Conservation (phyloP, 2,797 vertebrate genomes). For the Spea hammondii region DNA sequence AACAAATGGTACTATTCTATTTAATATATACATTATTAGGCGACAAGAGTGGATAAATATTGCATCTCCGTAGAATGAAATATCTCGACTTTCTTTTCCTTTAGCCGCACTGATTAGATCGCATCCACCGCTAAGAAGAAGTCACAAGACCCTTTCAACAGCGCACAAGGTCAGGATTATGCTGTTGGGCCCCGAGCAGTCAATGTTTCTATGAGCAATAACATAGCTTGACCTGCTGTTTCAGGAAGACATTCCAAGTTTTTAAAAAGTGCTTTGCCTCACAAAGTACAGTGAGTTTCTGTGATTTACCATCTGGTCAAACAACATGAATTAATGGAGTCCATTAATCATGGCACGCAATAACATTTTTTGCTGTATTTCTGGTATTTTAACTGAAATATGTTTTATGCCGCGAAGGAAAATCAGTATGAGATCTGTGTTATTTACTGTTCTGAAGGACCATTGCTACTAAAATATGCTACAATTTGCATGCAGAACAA, state of each 20-base stretch:
- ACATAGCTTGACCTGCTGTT: slow-evolving; percentile 56
- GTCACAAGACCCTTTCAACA: background rate
- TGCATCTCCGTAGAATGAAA: too few relatives aligned
- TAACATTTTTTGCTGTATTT: slow-evolving; percentile 40
- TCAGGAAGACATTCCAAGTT: slow-evolving; percentile 51
- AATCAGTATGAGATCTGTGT: slow-evolving; percentile 54
- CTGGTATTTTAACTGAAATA: slow-evolving; percentile 49
- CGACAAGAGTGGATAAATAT: too few relatives aligned
- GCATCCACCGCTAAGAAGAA: background rate
- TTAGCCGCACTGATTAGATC: background rate
- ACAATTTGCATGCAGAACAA: slow-evolving; percentile 39
- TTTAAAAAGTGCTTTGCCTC: slow-evolving; percentile 38
- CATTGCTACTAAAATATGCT: slow-evolving; percentile 33
- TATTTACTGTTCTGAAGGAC: slow-evolving; percentile 46
- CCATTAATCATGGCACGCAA: slow-evolving; percentile 42
- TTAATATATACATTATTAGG: too few relatives aligned
- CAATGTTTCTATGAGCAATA: slow-evolving; percentile 34
- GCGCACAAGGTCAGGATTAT: slow-evolving; percentile 5
- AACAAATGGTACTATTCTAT: too few relatives aligned
- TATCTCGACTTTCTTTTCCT: background rate
- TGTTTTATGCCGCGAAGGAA: slow-evolving; percentile 56
- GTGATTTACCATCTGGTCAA: slow-evolving; percentile 48
- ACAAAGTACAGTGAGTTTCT: slow-evolving; percentile 29
- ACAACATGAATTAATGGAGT: slow-evolving; percentile 49
- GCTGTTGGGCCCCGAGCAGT: background rate